These are phyloP conservation scores for Diachrysia chrysitis DNA, from an alignment of 2,888 invertebrate species.

Conservation along the genomic window DNA sequence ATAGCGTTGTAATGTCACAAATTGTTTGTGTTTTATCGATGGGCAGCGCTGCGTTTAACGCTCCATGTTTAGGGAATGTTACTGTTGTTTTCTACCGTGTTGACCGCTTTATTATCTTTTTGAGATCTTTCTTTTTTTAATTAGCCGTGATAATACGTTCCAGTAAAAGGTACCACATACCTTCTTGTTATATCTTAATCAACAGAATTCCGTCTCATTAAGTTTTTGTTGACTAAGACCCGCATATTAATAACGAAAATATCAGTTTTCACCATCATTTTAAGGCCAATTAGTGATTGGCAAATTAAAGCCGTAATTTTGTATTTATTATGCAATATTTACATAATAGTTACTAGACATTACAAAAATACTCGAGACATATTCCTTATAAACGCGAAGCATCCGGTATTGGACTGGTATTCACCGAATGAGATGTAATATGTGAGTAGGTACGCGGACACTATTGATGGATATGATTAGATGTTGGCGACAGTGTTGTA, in stretches of 20 bases:
- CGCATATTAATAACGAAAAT: slow-evolving; percentile 18
- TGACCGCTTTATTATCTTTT: slow-evolving; percentile 16
- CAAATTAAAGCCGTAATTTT: slow-evolving; percentile 15
- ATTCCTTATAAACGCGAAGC: slow-evolving; percentile 11
- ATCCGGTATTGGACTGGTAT: slow-evolving; percentile 17
- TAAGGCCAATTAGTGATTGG: slow-evolving; percentile 30
- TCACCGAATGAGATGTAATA: slow-evolving; percentile 14
- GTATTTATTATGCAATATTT: slow-evolving; percentile 24
- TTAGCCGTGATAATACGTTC: slow-evolving; percentile 33
- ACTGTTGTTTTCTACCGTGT: neutral
- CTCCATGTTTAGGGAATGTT: neutral
- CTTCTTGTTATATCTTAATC: slow-evolving; percentile 6
- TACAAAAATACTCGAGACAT: slow-evolving; percentile 6
- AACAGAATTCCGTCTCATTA: slow-evolving; percentile 23
- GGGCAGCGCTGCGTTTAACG: neutral
- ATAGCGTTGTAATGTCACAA: neutral
- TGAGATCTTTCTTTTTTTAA: slow-evolving; percentile 31
- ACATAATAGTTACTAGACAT: slow-evolving; percentile 12
- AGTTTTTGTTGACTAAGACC: slow-evolving; percentile 20
- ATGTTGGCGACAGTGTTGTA: slow-evolving; percentile 58
- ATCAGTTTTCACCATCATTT: slow-evolving; percentile 23
- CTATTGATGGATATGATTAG: slow-evolving; percentile 52
- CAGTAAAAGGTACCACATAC: slow-evolving; percentile 20
- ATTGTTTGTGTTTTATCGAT: neutral
- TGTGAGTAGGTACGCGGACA: slow-evolving; percentile 16